Conservation (phyloP, 2,113 vertebrate species). For the Etia nguti region DNA sequence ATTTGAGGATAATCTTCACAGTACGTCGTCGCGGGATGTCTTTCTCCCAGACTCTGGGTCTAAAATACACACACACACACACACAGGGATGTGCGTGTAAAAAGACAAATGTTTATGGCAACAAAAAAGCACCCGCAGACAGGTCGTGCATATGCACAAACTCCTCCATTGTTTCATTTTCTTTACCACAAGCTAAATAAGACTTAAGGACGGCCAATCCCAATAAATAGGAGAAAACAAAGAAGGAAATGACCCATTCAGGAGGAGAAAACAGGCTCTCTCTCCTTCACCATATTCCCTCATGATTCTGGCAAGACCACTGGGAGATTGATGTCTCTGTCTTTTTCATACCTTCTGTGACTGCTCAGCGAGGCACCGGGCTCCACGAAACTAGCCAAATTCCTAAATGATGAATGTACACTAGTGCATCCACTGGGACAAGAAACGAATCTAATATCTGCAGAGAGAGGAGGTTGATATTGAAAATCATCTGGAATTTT, state of each 20-base stretch:
- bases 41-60: neutral
- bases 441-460: conserved; percentile 50
- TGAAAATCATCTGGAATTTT: conserved; percentile 65
- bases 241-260: conserved; percentile 39
- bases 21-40: neutral
- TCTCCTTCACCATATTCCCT: conserved; percentile 38
- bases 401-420: conserved; percentile 67
- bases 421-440: conserved; percentile 44
- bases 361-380: conserved; percentile 47
- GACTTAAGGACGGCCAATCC: conserved; percentile 33
- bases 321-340: conserved; percentile 66
- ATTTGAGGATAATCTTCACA: conserved; percentile 49
- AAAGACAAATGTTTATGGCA: neutral
- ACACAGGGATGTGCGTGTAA: neutral
- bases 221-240: conserved; percentile 56
- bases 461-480: conserved; percentile 52
- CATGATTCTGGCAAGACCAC: conserved; percentile 46
- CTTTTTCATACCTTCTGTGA: conserved; percentile 57
- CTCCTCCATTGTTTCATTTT: neutral
- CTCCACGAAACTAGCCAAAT: conserved; percentile 43
- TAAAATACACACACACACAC: conserved; percentile 26
- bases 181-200: conserved; percentile 13
- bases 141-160: neutral
- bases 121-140: neutral
- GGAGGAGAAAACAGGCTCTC: conserved; percentile 18